Conservation (phyloP, 2,797 vertebrate species). For the Sebastes kiyomatsui region DNA sequence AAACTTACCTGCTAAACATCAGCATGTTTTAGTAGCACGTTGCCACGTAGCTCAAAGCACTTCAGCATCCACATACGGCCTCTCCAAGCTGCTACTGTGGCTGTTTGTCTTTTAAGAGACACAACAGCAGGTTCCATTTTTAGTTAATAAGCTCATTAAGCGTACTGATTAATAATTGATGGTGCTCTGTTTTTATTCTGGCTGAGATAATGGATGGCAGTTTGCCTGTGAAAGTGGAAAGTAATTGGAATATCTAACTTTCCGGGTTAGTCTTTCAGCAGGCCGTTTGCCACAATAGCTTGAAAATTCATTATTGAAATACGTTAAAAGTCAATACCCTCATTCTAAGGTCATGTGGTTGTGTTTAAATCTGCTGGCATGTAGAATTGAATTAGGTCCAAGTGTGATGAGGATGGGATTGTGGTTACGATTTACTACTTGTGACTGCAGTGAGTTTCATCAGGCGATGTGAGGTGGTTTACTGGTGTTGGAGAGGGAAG, state of each 20-base stretch:
- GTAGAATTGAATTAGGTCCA: not conserved
- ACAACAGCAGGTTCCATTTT: not conserved
- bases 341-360: not conserved
- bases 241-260: not conserved
- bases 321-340: not conserved
- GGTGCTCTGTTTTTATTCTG: not conserved
- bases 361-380: not conserved
- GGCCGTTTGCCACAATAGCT: no score
- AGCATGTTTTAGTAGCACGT: not conserved
- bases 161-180: conserved; percentile 28
- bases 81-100: not conserved
- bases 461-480: not conserved
- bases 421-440: not conserved
- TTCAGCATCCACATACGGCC: no score
- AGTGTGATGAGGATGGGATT: not conserved
- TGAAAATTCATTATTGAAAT: not conserved
- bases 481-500: not conserved
- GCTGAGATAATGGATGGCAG: not conserved
- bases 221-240: not conserved
- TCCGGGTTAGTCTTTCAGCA: not conserved
- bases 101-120: not conserved
- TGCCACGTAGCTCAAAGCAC: not conserved
- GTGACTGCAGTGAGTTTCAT: not conserved
- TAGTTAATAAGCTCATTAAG: conserved; percentile 6
- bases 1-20: not conserved